These are phyloP conservation scores for Corythaixoides concolor DNA, from an alignment of 2,113 vertebrate genomes.

Conservation along the genomic window DNA sequence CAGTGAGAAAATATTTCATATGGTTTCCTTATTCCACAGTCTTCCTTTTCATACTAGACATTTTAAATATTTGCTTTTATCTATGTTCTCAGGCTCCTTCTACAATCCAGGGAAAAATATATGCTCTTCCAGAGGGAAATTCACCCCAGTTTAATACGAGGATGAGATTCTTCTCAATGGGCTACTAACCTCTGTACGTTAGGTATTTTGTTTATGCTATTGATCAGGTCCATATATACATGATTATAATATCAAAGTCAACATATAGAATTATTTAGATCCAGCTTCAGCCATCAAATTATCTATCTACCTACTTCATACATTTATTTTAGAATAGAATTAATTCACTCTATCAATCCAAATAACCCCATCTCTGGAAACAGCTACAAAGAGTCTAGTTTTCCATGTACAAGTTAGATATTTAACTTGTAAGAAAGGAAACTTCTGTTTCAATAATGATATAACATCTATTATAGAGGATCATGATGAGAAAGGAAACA, in stretches of 20 bases:
- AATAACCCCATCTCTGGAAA: not conserved
- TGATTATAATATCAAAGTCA: not conserved
- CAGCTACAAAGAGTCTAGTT: not conserved
- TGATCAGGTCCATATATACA: accelerated
- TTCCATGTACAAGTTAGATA: not conserved
- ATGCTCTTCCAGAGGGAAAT: not conserved
- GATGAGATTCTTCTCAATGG: not conserved
- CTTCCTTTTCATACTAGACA: not conserved
- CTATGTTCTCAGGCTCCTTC: not conserved
- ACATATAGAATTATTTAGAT: not conserved
- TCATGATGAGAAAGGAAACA: not conserved
- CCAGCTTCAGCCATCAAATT: not conserved
- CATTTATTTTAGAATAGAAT: not conserved
- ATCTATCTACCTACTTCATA: not conserved
- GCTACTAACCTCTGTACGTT: not conserved
- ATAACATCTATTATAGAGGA: not conserved
- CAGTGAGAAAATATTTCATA: not conserved
- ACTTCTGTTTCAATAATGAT: not conserved
- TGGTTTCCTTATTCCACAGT: not conserved
- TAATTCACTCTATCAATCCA: not conserved
- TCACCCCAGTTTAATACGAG: not conserved
- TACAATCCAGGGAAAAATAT: not conserved
- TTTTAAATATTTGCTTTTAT: not conserved
- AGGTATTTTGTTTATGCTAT: not conserved
- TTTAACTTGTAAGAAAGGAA: not conserved